phyloP scores from a whole-genome alignment of 2,113 vertebrate species.

The Cricetomys ansorgei region DNA sequence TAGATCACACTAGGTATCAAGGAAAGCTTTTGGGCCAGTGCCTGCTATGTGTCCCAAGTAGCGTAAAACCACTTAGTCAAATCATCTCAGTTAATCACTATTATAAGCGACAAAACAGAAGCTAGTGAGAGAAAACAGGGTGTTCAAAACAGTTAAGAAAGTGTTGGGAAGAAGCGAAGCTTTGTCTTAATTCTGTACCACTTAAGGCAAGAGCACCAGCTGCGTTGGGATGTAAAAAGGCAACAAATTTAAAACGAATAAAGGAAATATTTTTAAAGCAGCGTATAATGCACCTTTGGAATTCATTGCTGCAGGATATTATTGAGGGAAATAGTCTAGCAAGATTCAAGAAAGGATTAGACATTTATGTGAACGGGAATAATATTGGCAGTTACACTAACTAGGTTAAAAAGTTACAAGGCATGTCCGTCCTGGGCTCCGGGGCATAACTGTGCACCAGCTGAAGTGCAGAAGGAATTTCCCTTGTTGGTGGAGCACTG shows the following conservation, averaged over 20 bases:
- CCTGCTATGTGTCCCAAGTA: neutral
- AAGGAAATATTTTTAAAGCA: conserved; percentile 70
- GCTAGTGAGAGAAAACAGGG: neutral
- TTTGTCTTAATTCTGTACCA: neutral
- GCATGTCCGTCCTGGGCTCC: conserved; percentile 68
- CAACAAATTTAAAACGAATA: conserved; percentile 66
- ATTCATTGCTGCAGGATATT: conserved; percentile 65
- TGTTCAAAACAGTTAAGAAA: neutral
- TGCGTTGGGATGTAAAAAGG: conserved; percentile 54
- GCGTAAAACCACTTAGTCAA: neutral
- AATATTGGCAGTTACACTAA: conserved; percentile 76
- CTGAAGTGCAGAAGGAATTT: conserved; percentile 70
- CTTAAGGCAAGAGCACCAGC: neutral
- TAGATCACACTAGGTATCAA: neutral
- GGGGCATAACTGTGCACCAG: conserved; percentile 73
- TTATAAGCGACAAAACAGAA: neutral
- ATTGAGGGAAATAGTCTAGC: conserved; percentile 61
- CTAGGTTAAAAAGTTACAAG: conserved; percentile 82
- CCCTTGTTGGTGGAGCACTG: neutral
- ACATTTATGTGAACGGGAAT: conserved; percentile 65
- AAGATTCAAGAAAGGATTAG: conserved; percentile 77
- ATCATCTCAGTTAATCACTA: neutral
- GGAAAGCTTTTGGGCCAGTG: neutral
- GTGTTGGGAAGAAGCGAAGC: neutral
- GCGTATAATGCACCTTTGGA: conserved; percentile 36